These are phyloP conservation scores for Eremobia ochroleuca DNA, from an alignment of 2,888 invertebrate genomes.

Conservation along the genomic window DNA sequence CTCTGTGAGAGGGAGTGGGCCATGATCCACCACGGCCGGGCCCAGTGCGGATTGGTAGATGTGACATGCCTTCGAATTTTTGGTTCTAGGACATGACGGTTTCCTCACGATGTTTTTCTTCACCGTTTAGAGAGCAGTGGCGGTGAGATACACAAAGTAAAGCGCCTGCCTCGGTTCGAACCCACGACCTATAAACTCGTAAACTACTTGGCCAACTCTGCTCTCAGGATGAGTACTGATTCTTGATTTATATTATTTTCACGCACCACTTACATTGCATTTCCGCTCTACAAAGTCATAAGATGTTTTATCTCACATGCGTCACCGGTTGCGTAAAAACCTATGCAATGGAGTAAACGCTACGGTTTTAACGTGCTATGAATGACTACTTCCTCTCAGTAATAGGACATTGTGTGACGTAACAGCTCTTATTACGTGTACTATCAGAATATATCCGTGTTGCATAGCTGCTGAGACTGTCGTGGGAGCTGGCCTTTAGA, in stretches of 20 bases:
- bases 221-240: too few relatives aligned
- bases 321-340: constrained; percentile 58
- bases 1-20: too few relatives aligned
- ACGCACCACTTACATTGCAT: constrained; percentile 15
- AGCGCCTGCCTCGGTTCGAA: too few relatives aligned
- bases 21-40: too few relatives aligned
- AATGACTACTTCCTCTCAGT: constrained; percentile 62
- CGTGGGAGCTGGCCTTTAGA: constrained; percentile 33
- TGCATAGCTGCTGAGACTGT: constrained; percentile 21
- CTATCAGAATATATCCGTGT: constrained; percentile 56
- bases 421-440: constrained; percentile 57
- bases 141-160: too few relatives aligned
- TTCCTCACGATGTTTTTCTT: too few relatives aligned
- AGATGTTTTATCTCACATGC: constrained; percentile 45
- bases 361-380: constrained; percentile 51
- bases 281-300: constrained; percentile 58
- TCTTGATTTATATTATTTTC: constrained; percentile 14
- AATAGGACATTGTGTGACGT: constrained; percentile 64
- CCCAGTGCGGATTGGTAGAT: too few relatives aligned
- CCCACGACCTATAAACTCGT: too few relatives aligned
- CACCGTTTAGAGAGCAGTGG: too few relatives aligned
- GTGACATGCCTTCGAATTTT: too few relatives aligned
- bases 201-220: too few relatives aligned
- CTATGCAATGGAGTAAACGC: constrained; percentile 53
- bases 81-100: too few relatives aligned